These are phyloP conservation scores for Chorisops tibialis DNA, from an alignment of 2,888 invertebrate species.

Conservation along the genomic window DNA sequence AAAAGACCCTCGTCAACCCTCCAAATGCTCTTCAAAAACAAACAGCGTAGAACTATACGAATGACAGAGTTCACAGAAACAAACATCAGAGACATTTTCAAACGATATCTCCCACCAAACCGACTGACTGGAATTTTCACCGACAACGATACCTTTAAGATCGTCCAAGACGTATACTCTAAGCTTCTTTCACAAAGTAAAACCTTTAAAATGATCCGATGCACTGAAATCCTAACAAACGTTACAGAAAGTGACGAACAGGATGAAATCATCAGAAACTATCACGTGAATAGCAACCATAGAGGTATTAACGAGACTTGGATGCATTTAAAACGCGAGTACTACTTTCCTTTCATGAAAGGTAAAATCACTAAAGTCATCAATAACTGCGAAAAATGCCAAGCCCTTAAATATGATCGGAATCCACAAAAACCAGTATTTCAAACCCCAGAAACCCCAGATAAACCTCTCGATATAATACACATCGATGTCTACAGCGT, in stretches of 20 bases:
- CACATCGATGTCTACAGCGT: constrained; percentile 8
- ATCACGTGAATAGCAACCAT: constrained; percentile 7
- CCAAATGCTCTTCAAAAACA: no score
- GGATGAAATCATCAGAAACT: background rate
- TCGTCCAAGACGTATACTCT: constrained; percentile 29
- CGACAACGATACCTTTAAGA: constrained; percentile 33
- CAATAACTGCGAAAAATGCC: constrained; percentile 26
- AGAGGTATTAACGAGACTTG: constrained; percentile 24
- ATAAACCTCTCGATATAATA: constrained; percentile 19
- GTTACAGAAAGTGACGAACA: constrained; percentile 4
- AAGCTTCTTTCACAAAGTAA: constrained; percentile 15
- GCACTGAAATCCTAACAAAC: no score
- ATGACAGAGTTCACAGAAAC: no score
- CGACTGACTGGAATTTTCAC: no score
- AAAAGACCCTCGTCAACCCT: no score
- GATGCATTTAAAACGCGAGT: constrained; percentile 11
- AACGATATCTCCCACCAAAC: constrained; percentile 13
- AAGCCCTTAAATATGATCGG: constrained; percentile 21
- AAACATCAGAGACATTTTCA: no score
- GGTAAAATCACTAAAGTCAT: constrained; percentile 22
- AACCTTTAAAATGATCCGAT: constrained; percentile 6
- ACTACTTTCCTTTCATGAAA: constrained; percentile 25
- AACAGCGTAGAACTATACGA: no score
- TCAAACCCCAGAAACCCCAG: constrained; percentile 18
- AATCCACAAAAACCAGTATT: constrained; percentile 29